These are phyloP conservation scores for Spermophilus dauricus DNA, from an alignment of 2,113 vertebrate species.

Conservation along the genomic window DNA sequence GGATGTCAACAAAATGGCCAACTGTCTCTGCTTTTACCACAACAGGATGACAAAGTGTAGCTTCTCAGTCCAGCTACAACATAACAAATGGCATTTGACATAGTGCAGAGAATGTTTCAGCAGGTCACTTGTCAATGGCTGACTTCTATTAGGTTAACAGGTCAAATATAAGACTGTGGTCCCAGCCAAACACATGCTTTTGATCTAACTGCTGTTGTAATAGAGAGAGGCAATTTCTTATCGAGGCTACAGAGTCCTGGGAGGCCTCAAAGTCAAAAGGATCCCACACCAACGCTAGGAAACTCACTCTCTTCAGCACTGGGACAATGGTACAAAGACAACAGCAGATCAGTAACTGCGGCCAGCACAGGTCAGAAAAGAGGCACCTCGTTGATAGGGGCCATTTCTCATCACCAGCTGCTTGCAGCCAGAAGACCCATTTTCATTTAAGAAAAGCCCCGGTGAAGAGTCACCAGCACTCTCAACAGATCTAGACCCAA, in stretches of 20 bases:
- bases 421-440: background rate
- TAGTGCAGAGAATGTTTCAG: background rate
- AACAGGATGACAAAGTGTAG: accelerated
- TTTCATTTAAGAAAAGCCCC: background rate
- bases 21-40: accelerated
- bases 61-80: background rate
- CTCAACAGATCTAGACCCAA: too few relatives aligned
- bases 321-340: accelerated
- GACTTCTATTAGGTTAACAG: background rate
- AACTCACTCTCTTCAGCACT: background rate
- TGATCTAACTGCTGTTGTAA: too few relatives aligned
- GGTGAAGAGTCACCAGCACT: too few relatives aligned
- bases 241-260: background rate
- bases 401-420: background rate
- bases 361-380: accelerated
- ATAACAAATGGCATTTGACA: too few relatives aligned
- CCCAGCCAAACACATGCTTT: background rate
- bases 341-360: background rate
- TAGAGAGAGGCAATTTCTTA: background rate
- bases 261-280: background rate
- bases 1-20: background rate
- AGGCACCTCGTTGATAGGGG: accelerated
- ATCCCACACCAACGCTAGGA: background rate
- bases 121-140: accelerated
- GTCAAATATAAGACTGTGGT: background rate